Percentiles rank a stretch among this genome's conserved stretches.
Conservation (phyloP, 2,113 vertebrate species). For the Oceanites oceanicus region DNA sequence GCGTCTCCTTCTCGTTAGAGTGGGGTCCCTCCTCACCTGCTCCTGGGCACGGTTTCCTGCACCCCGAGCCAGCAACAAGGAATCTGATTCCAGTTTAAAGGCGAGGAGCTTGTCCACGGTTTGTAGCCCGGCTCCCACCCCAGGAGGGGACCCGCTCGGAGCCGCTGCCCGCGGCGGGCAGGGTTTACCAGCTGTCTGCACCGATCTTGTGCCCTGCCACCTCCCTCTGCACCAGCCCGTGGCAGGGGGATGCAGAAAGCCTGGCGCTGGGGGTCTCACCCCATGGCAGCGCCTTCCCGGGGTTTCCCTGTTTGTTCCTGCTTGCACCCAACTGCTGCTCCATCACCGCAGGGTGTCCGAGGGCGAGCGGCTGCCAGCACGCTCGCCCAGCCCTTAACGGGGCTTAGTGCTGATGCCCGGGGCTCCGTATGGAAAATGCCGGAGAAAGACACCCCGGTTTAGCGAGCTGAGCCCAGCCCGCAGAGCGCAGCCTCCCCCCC, state of each 20-base stretch:
- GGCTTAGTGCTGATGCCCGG: not conserved
- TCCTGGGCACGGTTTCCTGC: slow-evolving; percentile 4
- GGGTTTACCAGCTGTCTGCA: slow-evolving; percentile 19
- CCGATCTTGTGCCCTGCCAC: not conserved
- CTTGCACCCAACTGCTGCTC: not conserved
- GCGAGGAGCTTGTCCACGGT: not conserved
- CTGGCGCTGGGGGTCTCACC: not conserved
- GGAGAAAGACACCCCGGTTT: not conserved
- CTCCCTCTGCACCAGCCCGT: not conserved
- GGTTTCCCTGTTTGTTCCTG: not conserved
- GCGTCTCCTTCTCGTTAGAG: slow-evolving; percentile 28
- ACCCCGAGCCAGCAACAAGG: slow-evolving; percentile 6
- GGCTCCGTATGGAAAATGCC: not conserved
- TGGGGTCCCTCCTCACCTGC: slow-evolving; percentile 61
- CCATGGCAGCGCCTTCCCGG: not conserved
- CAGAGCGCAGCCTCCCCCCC: not conserved
- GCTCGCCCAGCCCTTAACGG: rapidly evolving
- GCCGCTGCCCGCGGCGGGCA: not conserved
- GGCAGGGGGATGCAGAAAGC: not conserved
- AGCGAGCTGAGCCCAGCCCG: not conserved
- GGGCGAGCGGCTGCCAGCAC: not conserved
- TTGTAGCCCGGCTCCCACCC: not conserved
- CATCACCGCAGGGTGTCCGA: not conserved
- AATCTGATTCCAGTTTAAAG: slow-evolving; percentile 53
- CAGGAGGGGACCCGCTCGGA: not conserved